Evolutionary conservation across 2,888 invertebrate species (phyloP).

Genomic region (Tromatobia lineatoria): DNA sequence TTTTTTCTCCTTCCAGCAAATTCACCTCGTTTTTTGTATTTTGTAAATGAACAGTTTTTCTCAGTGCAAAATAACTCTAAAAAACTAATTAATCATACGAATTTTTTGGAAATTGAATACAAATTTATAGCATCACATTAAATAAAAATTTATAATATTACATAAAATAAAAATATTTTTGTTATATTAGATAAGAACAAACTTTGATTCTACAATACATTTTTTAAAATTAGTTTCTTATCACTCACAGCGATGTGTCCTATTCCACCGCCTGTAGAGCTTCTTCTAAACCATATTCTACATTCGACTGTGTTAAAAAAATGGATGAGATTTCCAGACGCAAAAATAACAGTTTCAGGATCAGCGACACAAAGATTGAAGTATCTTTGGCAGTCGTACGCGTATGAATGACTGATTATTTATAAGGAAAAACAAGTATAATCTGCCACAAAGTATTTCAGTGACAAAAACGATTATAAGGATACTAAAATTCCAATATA

Average conservation of each 20-base stretch:
- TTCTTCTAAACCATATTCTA: conserved; percentile 90
- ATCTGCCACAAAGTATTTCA: conserved; percentile 68
- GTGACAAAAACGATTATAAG: conserved; percentile 83
- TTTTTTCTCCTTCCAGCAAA: too few species aligned
- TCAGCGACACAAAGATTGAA: conserved; percentile 94
- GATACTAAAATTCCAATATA: conserved; percentile 90
- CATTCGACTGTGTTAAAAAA: conserved; percentile 90
- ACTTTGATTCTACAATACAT: background rate
- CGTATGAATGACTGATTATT: conserved; percentile 91
- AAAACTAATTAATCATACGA: too few species aligned
- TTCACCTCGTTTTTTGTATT: too few species aligned
- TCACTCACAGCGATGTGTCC: conserved; percentile 91
- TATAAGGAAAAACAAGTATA: conserved; percentile 31
- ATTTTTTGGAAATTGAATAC: too few species aligned
- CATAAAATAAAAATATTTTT: conserved; percentile 8
- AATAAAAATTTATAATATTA: background rate
- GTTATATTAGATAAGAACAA: background rate
- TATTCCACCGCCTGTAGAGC: conserved; percentile 92
- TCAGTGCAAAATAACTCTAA: too few species aligned
- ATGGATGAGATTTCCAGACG: conserved; percentile 93
- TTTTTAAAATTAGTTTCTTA: background rate
- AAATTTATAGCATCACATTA: background rate
- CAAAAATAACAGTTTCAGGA: conserved; percentile 91
- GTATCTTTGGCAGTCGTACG: conserved; percentile 93
- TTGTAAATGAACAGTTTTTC: too few species aligned